Conservation (phyloP, 2,797 vertebrate genomes). For the Melanotaenia pygmaea region DNA sequence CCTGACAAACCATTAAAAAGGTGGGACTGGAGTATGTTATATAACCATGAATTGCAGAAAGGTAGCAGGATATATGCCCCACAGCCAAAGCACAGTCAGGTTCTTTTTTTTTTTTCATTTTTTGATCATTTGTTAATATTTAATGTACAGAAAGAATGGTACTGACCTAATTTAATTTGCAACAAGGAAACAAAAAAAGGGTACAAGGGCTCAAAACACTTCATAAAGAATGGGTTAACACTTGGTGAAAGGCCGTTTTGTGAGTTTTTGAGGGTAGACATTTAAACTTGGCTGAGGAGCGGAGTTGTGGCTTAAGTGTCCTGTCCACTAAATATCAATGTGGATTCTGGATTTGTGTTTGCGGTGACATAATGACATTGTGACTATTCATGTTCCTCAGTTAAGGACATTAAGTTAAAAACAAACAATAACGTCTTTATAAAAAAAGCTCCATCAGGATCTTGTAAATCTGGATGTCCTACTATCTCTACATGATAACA, state of each 20-base stretch:
- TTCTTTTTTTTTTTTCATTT: not conserved
- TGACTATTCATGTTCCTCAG: constrained; percentile 13
- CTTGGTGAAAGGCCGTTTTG: constrained; percentile 43
- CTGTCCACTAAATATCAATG: constrained; percentile 63
- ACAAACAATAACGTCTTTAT: constrained; percentile 6
- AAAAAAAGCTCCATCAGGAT: not conserved
- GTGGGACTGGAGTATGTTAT: not conserved
- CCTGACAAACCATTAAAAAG: not conserved
- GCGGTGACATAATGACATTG: constrained; percentile 27
- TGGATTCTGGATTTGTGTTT: constrained; percentile 64
- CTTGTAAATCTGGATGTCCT: constrained; percentile 25
- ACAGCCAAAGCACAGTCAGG: not conserved
- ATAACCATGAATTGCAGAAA: not conserved
- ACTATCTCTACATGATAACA: constrained; percentile 23
- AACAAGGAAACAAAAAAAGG: not conserved
- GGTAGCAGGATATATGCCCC: not conserved
- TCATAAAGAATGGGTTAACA: not conserved
- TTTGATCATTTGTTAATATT: not conserved
- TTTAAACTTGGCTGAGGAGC: constrained; percentile 32
- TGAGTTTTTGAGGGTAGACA: constrained; percentile 43
- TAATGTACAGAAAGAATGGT: not conserved
- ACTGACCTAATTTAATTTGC: not conserved
- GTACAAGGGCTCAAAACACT: not conserved
- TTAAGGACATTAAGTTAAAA: constrained; percentile 1
- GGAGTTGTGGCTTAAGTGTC: constrained; percentile 69